A percentile compares a stretch with the other conserved stretches of the same genome.
Conservation (phyloP, 1,140 invertebrate genomes). For the Drosophila setifemur region DNA sequence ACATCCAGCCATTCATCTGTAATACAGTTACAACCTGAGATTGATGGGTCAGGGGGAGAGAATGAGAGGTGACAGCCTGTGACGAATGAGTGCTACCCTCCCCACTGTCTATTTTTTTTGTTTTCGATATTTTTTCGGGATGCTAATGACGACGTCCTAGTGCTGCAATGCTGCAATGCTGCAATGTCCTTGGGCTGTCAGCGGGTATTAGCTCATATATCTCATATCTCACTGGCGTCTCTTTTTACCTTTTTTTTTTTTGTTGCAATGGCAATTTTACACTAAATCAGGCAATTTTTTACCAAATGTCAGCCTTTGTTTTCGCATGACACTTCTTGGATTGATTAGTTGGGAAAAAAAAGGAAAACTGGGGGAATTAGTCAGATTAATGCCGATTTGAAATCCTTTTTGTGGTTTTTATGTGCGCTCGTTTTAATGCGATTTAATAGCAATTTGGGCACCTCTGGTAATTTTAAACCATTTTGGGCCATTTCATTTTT, state of each 20-base stretch:
- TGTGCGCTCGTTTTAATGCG: constrained; percentile 59
- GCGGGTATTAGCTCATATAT: constrained; percentile 43
- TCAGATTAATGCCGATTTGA: constrained; percentile 46
- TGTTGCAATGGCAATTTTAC: constrained; percentile 56
- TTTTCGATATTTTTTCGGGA: constrained; percentile 25
- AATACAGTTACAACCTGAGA: constrained; percentile 75
- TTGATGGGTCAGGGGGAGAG: constrained; percentile 45
- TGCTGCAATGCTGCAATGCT: constrained; percentile 52
- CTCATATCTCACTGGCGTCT: constrained; percentile 30
- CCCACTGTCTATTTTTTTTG: not conserved
- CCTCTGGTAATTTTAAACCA: constrained; percentile 19
- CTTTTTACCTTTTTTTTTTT: constrained; percentile 17
- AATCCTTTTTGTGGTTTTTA: constrained; percentile 52
- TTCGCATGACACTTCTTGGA: constrained; percentile 40
- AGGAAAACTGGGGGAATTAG: constrained; percentile 33
- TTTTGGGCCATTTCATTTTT: constrained; percentile 10
- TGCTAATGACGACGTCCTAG: constrained; percentile 35
- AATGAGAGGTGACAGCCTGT: constrained; percentile 56
- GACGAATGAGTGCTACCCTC: constrained; percentile 57
- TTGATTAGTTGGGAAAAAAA: constrained; percentile 28
- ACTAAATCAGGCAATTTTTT: constrained; percentile 76
- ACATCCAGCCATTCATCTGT: constrained; percentile 24
- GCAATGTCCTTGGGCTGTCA: constrained; percentile 51
- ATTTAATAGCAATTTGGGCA: constrained; percentile 48
- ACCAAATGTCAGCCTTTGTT: constrained; percentile 62